A percentile compares a stretch with the other conserved stretches of the same genome.
Conservation (phyloP, 2,113 vertebrate genomes). For the Cichladusa arquata region DNA sequence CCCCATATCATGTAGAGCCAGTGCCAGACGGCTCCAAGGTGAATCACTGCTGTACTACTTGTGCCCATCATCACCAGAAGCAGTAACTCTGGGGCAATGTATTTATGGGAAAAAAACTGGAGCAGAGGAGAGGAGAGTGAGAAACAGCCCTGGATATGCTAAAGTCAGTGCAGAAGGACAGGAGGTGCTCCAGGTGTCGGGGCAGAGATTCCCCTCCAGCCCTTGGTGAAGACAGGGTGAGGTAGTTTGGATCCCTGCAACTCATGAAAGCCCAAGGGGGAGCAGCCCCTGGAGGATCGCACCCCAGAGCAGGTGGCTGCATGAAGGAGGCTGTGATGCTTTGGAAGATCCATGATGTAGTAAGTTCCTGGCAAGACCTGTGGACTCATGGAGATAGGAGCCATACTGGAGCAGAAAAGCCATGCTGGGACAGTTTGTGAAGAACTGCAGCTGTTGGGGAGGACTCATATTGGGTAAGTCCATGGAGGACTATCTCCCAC, state of each 20-base stretch:
- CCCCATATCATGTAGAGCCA: no score
- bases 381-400: rapidly evolving
- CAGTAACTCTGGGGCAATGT: no score
- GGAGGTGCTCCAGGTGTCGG: not conserved
- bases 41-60: not conserved
- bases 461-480: not conserved
- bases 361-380: not conserved
- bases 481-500: not conserved
- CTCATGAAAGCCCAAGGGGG: rapidly evolving
- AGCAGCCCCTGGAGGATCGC: not conserved
- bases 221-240: not conserved
- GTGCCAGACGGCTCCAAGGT: rapidly evolving
- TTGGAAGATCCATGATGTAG: not conserved
- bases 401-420: not conserved
- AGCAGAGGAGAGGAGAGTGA: not conserved
- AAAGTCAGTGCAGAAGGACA: not conserved
- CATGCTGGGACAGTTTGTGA: not conserved
- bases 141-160: not conserved
- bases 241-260: not conserved
- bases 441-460: not conserved
- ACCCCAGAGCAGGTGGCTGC: not conserved
- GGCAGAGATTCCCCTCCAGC: not conserved
- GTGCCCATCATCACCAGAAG: not conserved
- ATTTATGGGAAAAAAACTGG: not conserved
- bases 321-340: not conserved